Evolutionary conservation across 2,888 invertebrate genomes (phyloP).

Genomic region (Tenthredo amoena): DNA sequence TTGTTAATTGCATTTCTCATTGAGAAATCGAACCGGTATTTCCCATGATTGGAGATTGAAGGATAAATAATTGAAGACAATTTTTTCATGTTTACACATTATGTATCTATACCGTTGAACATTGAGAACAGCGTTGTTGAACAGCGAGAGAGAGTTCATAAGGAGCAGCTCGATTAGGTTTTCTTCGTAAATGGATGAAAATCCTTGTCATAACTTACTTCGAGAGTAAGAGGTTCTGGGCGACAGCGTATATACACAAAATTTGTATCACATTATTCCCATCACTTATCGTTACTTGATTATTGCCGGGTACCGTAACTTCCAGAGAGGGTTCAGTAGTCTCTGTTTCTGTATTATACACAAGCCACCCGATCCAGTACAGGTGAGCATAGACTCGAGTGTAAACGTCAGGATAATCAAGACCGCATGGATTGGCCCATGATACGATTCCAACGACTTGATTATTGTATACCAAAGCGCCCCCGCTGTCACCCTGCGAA

Average conservation of each 20-base stretch:
- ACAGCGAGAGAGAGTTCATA: not conserved
- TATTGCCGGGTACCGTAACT: too few relatives aligned
- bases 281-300: not conserved
- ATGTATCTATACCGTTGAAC: not conserved
- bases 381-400: constrained; percentile 41
- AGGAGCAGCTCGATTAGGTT: not conserved
- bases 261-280: constrained; percentile 8
- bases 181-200: not conserved
- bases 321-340: not conserved
- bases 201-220: not conserved
- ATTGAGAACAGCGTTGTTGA: too few relatives aligned
- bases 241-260: not conserved
- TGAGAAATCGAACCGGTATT: not conserved
- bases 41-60: not conserved
- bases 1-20: not conserved
- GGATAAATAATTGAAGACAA: not conserved
- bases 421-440: constrained; percentile 41
- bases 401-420: constrained; percentile 51
- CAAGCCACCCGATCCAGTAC: constrained; percentile 33
- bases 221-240: not conserved
- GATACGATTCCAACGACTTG: constrained; percentile 52
- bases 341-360: constrained; percentile 20
- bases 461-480: constrained; percentile 38
- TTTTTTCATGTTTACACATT: not conserved
- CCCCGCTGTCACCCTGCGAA: constrained; percentile 34